phyloP scores from a whole-genome alignment of 2,113 vertebrate genomes.

The Actenoides lindsayi region DNA sequence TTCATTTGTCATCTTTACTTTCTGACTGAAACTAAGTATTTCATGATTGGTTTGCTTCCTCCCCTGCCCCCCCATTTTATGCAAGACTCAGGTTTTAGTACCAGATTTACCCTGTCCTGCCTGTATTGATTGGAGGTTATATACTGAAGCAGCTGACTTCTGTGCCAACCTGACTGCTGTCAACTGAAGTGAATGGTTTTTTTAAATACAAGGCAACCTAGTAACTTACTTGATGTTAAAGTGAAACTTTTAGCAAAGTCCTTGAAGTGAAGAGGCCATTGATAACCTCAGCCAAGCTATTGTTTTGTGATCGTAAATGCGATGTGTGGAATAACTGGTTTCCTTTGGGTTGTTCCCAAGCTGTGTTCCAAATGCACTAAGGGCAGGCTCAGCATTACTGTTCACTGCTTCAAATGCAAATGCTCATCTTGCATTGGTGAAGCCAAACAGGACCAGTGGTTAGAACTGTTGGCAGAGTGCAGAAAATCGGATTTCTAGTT shows the following conservation, averaged over 20 bases:
- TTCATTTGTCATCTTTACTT: not conserved
- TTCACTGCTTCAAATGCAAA: not conserved
- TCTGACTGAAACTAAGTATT: not conserved
- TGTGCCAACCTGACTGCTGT: not conserved
- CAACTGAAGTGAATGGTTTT: not conserved
- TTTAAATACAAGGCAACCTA: not conserved
- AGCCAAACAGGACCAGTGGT: not conserved
- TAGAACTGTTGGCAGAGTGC: not conserved
- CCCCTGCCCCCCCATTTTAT: not conserved
- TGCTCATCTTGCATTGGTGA: not conserved
- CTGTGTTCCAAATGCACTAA: not conserved
- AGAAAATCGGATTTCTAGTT: not conserved
- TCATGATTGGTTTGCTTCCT: not conserved
- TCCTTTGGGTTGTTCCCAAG: fast-evolving
- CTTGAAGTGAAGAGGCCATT: not conserved
- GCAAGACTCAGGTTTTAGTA: not conserved
- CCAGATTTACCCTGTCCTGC: not conserved
- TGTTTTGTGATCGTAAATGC: not conserved
- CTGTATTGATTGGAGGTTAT: not conserved
- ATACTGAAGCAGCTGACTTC: not conserved
- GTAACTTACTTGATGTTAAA: not conserved
- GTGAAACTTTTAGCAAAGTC: not conserved
- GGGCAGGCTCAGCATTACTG: not conserved
- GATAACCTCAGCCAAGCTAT: not conserved
- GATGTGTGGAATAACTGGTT: not conserved